These are phyloP conservation scores for Vesta saturnalis DNA, from an alignment of 2,888 invertebrate species.

Conservation along the genomic window DNA sequence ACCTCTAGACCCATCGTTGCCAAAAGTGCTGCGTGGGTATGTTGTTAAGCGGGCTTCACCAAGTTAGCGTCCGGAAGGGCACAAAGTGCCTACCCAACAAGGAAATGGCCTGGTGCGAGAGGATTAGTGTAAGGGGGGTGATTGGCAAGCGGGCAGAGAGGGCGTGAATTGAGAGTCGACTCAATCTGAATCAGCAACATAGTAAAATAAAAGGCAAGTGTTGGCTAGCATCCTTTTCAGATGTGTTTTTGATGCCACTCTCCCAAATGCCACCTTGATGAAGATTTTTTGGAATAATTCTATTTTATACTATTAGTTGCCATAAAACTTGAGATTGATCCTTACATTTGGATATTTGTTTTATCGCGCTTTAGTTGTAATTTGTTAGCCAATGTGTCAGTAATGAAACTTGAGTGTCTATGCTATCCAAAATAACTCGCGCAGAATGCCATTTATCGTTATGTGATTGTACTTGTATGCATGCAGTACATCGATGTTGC, in stretches of 20 bases:
- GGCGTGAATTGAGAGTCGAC: too few species aligned
- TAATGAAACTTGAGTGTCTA: too few species aligned
- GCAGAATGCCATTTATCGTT: too few species aligned
- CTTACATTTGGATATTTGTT: slow-evolving; percentile 3
- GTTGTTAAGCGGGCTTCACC: slow-evolving; percentile 13
- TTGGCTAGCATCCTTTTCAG: neutral
- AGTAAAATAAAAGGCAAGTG: neutral
- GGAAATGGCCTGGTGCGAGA: too few species aligned
- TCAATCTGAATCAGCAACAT: neutral
- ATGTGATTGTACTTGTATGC: too few species aligned
- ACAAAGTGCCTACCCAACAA: slow-evolving; percentile 35
- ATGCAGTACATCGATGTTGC: too few species aligned
- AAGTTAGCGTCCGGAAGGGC: slow-evolving; percentile 21
- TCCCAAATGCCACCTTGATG: neutral
- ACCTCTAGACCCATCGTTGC: slow-evolving; percentile 34
- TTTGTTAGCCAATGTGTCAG: too few species aligned
- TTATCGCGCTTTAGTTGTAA: slow-evolving; percentile 4
- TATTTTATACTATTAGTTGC: too few species aligned
- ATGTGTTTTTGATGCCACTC: neutral
- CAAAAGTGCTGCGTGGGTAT: slow-evolving; percentile 34
- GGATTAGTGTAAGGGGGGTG: too few species aligned
- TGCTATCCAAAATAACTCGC: too few species aligned
- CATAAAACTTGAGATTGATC: slow-evolving; percentile 7
- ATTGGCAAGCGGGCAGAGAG: too few species aligned
- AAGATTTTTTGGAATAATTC: neutral